phyloP scores from a whole-genome alignment of 1,140 invertebrate genomes.

The Oryctes rhinoceros region DNA sequence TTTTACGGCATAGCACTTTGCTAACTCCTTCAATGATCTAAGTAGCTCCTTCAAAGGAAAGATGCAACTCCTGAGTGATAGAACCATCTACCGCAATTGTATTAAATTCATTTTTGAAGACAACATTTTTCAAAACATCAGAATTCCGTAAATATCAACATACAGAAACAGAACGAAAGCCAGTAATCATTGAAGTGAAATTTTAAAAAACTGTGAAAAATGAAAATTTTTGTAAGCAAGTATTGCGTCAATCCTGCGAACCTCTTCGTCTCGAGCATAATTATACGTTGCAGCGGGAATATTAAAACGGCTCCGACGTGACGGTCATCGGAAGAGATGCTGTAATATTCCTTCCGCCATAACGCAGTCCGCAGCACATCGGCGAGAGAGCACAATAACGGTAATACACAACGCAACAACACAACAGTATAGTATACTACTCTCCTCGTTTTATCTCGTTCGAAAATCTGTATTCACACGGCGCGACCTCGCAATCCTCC shows the following conservation, averaged over 20 bases:
- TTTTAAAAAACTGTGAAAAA: too few relatives aligned
- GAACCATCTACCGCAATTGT: too few relatives aligned
- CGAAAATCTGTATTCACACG: slow-evolving; percentile 20
- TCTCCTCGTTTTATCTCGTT: not conserved
- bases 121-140: too few relatives aligned
- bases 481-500: slow-evolving; percentile 13
- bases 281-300: not conserved
- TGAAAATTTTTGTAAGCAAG: too few relatives aligned
- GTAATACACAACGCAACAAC: not conserved
- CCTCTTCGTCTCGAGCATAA: not conserved
- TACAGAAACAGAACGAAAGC: too few relatives aligned
- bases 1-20: too few relatives aligned
- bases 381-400: not conserved
- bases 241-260: not conserved
- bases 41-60: too few relatives aligned
- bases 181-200: too few relatives aligned
- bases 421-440: not conserved
- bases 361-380: not conserved
- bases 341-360: slow-evolving; percentile 4
- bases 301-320: not conserved
- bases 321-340: slow-evolving; percentile 6
- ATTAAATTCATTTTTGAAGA: too few relatives aligned
- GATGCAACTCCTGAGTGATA: too few relatives aligned
- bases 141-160: too few relatives aligned
- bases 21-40: too few relatives aligned